Evolutionary conservation across 1,140 invertebrate species (phyloP).

Genomic region (Drosophila nikananu): DNA sequence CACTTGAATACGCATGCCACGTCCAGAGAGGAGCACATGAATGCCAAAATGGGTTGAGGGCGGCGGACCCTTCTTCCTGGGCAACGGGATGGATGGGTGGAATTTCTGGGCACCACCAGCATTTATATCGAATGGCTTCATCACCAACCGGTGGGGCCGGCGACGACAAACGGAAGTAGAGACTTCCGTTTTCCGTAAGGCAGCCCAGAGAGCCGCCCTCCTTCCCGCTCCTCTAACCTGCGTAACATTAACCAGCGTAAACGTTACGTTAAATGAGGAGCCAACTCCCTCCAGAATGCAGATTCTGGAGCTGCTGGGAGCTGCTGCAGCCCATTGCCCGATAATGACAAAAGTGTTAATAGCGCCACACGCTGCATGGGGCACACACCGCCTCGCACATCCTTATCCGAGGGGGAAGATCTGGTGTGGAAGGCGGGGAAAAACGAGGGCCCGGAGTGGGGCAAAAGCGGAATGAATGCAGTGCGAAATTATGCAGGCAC

Average conservation of each 20-base stretch:
- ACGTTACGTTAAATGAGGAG: conserved; percentile 39
- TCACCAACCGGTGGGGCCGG: conserved; percentile 46
- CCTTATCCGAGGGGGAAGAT: conserved; percentile 21
- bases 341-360: conserved; percentile 84
- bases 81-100: not conserved
- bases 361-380: conserved; percentile 73
- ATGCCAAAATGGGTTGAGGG: conserved; percentile 54
- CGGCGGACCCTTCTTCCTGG: not conserved
- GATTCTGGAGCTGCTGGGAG: conserved; percentile 1
- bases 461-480: conserved; percentile 48
- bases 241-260: conserved; percentile 35
- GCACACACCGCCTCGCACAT: conserved; percentile 27
- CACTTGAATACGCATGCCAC: conserved; percentile 78
- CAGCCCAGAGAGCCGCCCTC: not conserved
- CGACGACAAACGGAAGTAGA: conserved; percentile 73
- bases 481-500: conserved; percentile 75
- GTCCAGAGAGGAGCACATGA: conserved; percentile 69
- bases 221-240: conserved; percentile 35
- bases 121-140: conserved; percentile 81
- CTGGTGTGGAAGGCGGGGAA: not conserved
- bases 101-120: conserved; percentile 42
- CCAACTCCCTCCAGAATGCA: conserved; percentile 2
- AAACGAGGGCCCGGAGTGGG: not conserved
- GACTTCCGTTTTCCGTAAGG: conserved; percentile 64
- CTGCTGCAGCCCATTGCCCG: conserved; percentile 27